Evolutionary conservation across 1,140 invertebrate genomes (phyloP).

Genomic region (Helicoverpa zea): DNA sequence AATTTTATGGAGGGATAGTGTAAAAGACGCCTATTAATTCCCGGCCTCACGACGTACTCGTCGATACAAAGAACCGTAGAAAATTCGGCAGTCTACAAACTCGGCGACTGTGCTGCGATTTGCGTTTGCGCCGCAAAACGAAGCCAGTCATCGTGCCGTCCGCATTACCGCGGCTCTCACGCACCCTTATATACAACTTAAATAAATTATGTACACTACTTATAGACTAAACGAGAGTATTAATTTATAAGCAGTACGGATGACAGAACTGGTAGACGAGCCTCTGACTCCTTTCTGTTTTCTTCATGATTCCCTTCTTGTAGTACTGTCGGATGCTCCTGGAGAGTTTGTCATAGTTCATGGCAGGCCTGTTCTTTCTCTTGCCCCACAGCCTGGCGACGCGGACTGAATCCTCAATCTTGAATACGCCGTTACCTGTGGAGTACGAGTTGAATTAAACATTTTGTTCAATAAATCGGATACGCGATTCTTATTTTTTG

Average conservation of each 20-base stretch:
- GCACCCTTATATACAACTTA: constrained; percentile 81
- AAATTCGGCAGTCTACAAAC: constrained; percentile 69
- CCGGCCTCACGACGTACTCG: constrained; percentile 54
- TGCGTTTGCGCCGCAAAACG: constrained; percentile 70
- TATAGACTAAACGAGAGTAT: constrained; percentile 68
- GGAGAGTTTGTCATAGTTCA: constrained; percentile 99
- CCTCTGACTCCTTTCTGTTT: constrained; percentile 98
- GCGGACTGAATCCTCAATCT: constrained; percentile 99
- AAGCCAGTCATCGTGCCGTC: constrained; percentile 69
- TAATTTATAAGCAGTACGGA: constrained; percentile 93
- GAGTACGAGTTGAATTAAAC: constrained; percentile 77
- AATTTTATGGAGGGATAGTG: constrained; percentile 78
- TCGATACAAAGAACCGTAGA: constrained; percentile 57
- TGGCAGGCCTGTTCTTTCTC: constrained; percentile 98
- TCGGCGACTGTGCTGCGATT: constrained; percentile 71
- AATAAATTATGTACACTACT: constrained; percentile 77
- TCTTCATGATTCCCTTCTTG: constrained; percentile 99
- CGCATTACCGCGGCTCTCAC: constrained; percentile 83
- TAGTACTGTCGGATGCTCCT: constrained; percentile 99
- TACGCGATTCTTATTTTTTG: constrained; percentile 64
- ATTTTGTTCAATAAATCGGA: constrained; percentile 53
- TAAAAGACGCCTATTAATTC: constrained; percentile 62
- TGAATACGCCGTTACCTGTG: constrained; percentile 96
- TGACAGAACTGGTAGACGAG: constrained; percentile 99
- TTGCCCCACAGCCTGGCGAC: constrained; percentile 98